Evolutionary conservation across 1,140 invertebrate species (phyloP).

Genomic region (Ips nitidus): DNA sequence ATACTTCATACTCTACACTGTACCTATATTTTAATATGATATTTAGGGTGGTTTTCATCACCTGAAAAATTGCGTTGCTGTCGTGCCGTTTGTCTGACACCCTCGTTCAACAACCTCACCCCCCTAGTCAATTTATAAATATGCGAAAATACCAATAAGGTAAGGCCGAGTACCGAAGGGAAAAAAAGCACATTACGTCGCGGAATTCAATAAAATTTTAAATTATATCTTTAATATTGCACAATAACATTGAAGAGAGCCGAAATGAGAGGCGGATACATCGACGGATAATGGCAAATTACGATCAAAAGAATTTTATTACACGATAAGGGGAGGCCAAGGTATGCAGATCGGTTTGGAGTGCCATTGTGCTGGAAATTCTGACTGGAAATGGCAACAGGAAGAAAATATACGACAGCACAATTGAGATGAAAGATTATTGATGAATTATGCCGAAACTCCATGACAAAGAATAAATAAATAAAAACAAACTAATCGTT

Average conservation of each 20-base stretch:
- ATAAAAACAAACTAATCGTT: slow-evolving; percentile 26
- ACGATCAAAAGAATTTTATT: slow-evolving; percentile 39
- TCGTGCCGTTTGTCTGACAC: slow-evolving; percentile 6
- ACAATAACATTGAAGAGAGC: slow-evolving; percentile 37
- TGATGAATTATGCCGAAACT: too few relatives aligned
- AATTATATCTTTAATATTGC: slow-evolving; percentile 39
- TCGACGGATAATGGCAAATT: slow-evolving; percentile 38
- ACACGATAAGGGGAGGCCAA: slow-evolving; percentile 30
- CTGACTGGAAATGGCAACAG: too few relatives aligned
- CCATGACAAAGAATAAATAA: slow-evolving; percentile 11
- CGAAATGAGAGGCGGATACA: slow-evolving; percentile 30
- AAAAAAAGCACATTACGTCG: slow-evolving; percentile 35
- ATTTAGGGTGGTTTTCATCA: too few relatives aligned
- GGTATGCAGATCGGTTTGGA: slow-evolving; percentile 27
- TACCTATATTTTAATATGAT: too few relatives aligned
- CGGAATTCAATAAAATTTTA: slow-evolving; percentile 40
- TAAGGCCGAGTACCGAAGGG: slow-evolving; percentile 28
- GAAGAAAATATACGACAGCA: too few relatives aligned
- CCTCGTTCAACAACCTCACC: slow-evolving; percentile 4
- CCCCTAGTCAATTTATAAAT: slow-evolving; percentile 37
- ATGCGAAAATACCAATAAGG: slow-evolving; percentile 39
- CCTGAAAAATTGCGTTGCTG: too few relatives aligned
- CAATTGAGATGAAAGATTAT: too few relatives aligned
- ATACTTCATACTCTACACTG: too few relatives aligned
- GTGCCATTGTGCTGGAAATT: not conserved